A percentile compares a stretch with the other conserved stretches of the same genome.
Conservation (phyloP, 2,113 vertebrate genomes). For the Tupaia chinensis region DNA sequence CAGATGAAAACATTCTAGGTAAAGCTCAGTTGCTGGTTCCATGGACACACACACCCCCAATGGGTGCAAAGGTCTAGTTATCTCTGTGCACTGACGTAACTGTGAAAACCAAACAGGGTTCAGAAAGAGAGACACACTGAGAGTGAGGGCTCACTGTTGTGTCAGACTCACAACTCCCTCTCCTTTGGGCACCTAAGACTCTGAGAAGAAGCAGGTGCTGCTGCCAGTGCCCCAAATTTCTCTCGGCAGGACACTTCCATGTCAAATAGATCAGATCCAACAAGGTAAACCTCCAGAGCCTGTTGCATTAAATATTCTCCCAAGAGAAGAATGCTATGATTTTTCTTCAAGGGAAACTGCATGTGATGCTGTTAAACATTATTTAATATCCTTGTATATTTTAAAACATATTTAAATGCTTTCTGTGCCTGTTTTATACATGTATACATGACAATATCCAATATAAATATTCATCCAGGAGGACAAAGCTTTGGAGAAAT, state of each 20-base stretch:
- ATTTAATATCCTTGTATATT: neutral
- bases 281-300: neutral
- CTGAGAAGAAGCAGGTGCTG: neutral
- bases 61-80: neutral
- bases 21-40: neutral
- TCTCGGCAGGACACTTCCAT: neutral
- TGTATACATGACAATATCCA: neutral
- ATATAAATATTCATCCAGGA: neutral
- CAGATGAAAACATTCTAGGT: neutral
- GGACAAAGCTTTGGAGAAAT: neutral
- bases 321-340: fast-evolving
- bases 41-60: too few relatives aligned
- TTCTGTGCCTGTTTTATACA: neutral
- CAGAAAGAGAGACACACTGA: neutral
- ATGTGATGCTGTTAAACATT: too few relatives aligned
- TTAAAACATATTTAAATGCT: neutral
- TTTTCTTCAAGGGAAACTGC: neutral
- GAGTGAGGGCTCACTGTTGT: neutral
- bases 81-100: fast-evolving
- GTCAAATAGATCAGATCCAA: neutral
- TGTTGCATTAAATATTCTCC: neutral
- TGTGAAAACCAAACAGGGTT: neutral
- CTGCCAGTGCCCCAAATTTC: fast-evolving
- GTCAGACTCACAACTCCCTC: neutral
- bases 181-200: neutral